A percentile compares a stretch with the other conserved stretches of the same genome.
Evolutionary conservation across 2,797 vertebrate genomes (phyloP).

Genomic region (Pseudocheirus occidentalis): DNA sequence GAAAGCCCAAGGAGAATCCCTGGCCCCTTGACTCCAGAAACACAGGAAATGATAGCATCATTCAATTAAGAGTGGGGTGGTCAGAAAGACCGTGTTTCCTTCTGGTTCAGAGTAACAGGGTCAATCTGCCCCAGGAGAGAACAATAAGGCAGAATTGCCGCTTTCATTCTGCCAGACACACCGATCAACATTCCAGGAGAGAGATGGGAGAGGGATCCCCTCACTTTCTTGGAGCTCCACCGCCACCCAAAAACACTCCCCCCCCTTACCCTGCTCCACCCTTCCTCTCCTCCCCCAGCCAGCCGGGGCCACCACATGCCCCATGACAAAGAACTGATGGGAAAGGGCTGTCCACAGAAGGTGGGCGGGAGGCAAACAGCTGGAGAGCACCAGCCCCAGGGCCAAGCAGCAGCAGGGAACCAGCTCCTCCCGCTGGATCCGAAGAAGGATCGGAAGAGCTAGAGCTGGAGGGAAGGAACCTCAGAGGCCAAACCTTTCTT

Average conservation of each 20-base stretch:
- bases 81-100: background rate
- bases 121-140: background rate
- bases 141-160: background rate
- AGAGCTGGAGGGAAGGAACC: background rate
- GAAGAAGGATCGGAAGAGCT: background rate
- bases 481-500: background rate
- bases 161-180: background rate
- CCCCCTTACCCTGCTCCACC: background rate
- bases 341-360: background rate
- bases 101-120: background rate
- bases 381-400: background rate
- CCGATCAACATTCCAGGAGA: background rate
- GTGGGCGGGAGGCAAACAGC: background rate
- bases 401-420: background rate
- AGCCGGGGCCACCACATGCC: background rate
- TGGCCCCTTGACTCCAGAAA: background rate
- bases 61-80: background rate
- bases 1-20: background rate
- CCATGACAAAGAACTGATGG: background rate
- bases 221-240: background rate
- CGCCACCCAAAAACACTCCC: background rate
- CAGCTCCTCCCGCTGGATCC: background rate
- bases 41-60: background rate
- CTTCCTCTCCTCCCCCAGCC: background rate
- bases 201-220: background rate